Evolutionary conservation across 2,888 invertebrate genomes (phyloP).

Genomic region (Amblyteles armatorius): DNA sequence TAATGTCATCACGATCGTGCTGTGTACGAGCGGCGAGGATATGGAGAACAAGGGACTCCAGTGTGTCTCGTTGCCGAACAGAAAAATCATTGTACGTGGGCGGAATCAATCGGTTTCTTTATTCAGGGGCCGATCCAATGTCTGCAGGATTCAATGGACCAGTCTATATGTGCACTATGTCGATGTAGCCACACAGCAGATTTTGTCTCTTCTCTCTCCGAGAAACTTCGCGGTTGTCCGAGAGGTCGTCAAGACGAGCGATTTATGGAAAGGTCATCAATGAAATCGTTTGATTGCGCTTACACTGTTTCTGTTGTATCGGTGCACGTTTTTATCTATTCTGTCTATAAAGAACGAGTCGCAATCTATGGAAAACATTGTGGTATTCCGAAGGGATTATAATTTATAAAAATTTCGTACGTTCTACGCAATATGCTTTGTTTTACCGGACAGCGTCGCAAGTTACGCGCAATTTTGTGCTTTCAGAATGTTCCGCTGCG

Average conservation of each 20-base stretch:
- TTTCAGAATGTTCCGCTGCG: slow-evolving; percentile 22
- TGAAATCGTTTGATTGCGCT: slow-evolving; percentile 53
- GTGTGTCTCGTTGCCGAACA: slow-evolving; percentile 78
- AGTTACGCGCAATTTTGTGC: slow-evolving; percentile 25
- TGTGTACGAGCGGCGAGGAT: slow-evolving; percentile 22
- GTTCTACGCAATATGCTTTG: slow-evolving; percentile 17
- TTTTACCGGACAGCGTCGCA: background rate
- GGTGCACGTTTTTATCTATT: slow-evolving; percentile 28
- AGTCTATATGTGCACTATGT: slow-evolving; percentile 77
- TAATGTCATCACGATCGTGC: slow-evolving; percentile 68
- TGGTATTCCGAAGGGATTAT: background rate
- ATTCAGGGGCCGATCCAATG: slow-evolving; percentile 68
- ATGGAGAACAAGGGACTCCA: slow-evolving; percentile 77
- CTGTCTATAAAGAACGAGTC: slow-evolving; percentile 4
- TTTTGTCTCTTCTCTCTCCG: slow-evolving; percentile 33
- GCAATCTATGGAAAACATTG: slow-evolving; percentile 40
- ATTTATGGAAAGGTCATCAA: slow-evolving; percentile 52
- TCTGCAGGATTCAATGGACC: slow-evolving; percentile 70
- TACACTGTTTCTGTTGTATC: slow-evolving; percentile 48
- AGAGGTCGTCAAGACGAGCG: slow-evolving; percentile 59
- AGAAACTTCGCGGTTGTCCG: slow-evolving; percentile 39
- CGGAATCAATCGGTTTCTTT: slow-evolving; percentile 77
- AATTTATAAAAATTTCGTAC: slow-evolving; percentile 2
- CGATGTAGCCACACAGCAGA: slow-evolving; percentile 70
- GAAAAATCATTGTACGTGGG: slow-evolving; percentile 80